Base-by-base conservation (phyloP, 2,888 invertebrate species). In the Geophilus truncorum region DNA sequence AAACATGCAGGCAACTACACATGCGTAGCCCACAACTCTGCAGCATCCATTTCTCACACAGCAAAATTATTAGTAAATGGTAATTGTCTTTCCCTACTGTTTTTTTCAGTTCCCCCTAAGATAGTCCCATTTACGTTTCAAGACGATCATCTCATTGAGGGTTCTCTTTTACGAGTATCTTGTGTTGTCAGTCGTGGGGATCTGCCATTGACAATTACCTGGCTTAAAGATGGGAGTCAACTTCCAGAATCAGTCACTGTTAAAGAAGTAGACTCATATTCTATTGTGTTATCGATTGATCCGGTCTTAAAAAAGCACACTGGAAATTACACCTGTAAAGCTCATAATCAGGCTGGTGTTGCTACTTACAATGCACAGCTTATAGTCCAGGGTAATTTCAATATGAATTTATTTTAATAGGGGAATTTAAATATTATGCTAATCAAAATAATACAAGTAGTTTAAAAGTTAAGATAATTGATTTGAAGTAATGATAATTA, bases 91-190 rank as follows among this genome's bases (percentile, higher is more conserved):
- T 21, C 18, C 23, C 4, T 21, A 57, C 23, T 57, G 6, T 40
- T 40, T 30, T 78, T 45, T 77, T 21, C 79, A 79, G 79, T 79
- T 45, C 32, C 79, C 28, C 79, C 45, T n/a, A 79, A 79, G 57
- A 79, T 79, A 18, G 30, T 45, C 28, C 79, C 79, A 30, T 79
- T 79, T 57, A 15, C 23, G 2, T 79, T 79, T 25, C 78, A 78
- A 78, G 78, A 78, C 18, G 78, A 78, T 15, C 51, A 45, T n/a
- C n/a, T n/a, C n/a, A n/a, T n/a, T 21, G 28, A 78, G 23, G 57
- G 57, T 18, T 76, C 76, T 18, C 34, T 76, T 28, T 30, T 34
- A 18, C 30, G 76, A n/a, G 76, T 76, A 4, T 36, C 78, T 6
- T 36, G 40, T 32, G 78, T 36, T 40, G 25, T 78, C 12, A 36